Evolutionary conservation across 2,888 invertebrate genomes (phyloP), one percentile per base, ranked within the genome.

Genomic region (Drosophila anceps): DNA sequence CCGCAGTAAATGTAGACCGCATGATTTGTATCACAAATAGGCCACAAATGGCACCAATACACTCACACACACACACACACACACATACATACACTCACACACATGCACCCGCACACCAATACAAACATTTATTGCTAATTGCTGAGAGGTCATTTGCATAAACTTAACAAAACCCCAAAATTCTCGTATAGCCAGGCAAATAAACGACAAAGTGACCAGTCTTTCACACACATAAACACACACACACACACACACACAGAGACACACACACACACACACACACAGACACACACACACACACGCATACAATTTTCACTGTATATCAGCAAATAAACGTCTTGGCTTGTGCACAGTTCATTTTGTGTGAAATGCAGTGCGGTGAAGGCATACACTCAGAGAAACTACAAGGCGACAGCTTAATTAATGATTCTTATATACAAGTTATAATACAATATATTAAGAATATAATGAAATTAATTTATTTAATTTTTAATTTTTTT

Each of bases 11-110:
- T 83, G 81, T 78, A 59, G 73, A 87, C 87, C 85, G 57, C 87
- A 87, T 83, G 85, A 87, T 85, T 87, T 85, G 83, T 85, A 82
- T 87, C 82, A 84, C 87, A 85, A 85, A 87, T 84, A 76, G 76
- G 70, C 85, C 85, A 76, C 85, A 85, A 85, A 87, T 87, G 84
- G 80, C 50, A 70, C 46, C 18, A 31, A 59, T 51, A 69, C 69
- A 70, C 65, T 50, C 48, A 44, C 53, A 58, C 31, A 64, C 66
- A 64, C 55, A 61, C 48, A 70, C 46, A 57, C 41, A 64, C 65
- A 70, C 62, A 41, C 53, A 55, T 6, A 67, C 48, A 53, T 39
- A 60, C 62, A 69, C 66, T 41, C 55, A 53, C 48, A 44, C 27
- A 70, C 69, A 60, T 33, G 20, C 57, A 41, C 37, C 53, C 13